Evolutionary conservation across 2,797 vertebrate species (phyloP).

Genomic region (Prunella strophiata): DNA sequence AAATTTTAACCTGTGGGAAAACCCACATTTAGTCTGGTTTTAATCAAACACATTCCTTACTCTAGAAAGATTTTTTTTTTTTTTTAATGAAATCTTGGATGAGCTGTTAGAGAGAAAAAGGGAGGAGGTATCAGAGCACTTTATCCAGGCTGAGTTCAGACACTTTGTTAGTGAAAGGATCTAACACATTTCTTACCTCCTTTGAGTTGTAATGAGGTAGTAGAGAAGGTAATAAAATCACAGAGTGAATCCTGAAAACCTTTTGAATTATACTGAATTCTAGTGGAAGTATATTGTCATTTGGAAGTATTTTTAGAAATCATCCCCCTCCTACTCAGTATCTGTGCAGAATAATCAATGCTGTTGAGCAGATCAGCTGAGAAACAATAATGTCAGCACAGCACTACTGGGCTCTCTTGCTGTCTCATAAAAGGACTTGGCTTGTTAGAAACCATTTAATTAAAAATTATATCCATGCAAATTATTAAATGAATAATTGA

Average conservation of each 20-base stretch:
- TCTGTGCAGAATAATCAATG: not conserved
- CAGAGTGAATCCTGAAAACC: not conserved
- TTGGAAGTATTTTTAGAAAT: not conserved
- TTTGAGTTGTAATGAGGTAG: not conserved
- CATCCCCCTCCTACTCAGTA: not conserved
- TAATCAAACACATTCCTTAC: not conserved
- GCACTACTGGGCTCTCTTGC: not conserved
- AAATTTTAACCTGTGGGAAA: not conserved
- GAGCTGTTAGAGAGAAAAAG: not conserved
- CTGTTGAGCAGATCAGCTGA: not conserved
- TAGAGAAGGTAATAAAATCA: not conserved
- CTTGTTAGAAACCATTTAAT: constrained; percentile 1
- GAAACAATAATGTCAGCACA: not conserved
- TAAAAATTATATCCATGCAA: not conserved
- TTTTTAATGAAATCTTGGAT: not conserved
- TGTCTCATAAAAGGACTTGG: not conserved
- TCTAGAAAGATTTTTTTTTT: not conserved
- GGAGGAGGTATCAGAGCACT: not conserved
- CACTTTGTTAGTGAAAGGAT: not conserved
- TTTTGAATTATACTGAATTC: not conserved
- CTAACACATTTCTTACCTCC: not conserved
- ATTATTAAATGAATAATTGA: constrained; percentile 2
- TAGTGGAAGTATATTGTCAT: not conserved
- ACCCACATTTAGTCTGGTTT: not conserved
- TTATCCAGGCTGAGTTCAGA: not conserved